Evolutionary conservation across 2,113 vertebrate species (phyloP).

Genomic region (Callopanchax toddi): DNA sequence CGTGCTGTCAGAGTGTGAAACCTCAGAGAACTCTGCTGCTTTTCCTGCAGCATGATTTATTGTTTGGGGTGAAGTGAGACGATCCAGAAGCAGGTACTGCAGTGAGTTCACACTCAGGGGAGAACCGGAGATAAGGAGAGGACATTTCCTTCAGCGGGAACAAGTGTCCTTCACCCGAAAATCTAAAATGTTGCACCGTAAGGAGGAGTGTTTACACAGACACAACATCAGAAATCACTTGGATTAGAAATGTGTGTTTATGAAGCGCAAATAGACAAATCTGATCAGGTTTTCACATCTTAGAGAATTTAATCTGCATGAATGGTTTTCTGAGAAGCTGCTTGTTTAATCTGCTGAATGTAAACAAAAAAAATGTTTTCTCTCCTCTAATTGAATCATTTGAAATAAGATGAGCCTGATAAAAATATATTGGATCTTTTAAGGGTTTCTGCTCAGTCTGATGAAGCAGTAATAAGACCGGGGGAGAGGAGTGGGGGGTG

Average conservation of each 20-base stretch:
- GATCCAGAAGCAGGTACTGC: slow-evolving; percentile 6
- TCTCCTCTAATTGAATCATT: no score
- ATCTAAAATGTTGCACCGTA: neutral
- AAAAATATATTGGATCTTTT: no score
- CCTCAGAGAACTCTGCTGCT: slow-evolving; percentile 12
- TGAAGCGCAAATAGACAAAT: no score
- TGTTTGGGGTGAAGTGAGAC: slow-evolving; percentile 25
- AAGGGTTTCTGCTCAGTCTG: no score
- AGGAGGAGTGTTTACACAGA: neutral
- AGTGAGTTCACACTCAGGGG: neutral
- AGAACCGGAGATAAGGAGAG: neutral
- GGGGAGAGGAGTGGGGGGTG: no score
- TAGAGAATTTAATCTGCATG: no score
- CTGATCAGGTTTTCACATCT: neutral
- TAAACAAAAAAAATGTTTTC: no score
- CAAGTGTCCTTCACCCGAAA: slow-evolving; percentile 12
- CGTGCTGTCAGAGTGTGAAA: neutral
- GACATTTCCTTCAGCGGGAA: slow-evolving; percentile 18
- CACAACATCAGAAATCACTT: neutral
- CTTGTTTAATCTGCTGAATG: no score
- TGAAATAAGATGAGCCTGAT: no score
- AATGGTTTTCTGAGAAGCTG: no score
- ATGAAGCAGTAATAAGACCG: no score
- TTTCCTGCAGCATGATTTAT: slow-evolving; percentile 40
- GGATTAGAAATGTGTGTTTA: neutral